Evolutionary conservation across 2,888 invertebrate genomes (phyloP), one percentile per base, ranked within the genome.

Genomic region (Sisyra terminalis): DNA sequence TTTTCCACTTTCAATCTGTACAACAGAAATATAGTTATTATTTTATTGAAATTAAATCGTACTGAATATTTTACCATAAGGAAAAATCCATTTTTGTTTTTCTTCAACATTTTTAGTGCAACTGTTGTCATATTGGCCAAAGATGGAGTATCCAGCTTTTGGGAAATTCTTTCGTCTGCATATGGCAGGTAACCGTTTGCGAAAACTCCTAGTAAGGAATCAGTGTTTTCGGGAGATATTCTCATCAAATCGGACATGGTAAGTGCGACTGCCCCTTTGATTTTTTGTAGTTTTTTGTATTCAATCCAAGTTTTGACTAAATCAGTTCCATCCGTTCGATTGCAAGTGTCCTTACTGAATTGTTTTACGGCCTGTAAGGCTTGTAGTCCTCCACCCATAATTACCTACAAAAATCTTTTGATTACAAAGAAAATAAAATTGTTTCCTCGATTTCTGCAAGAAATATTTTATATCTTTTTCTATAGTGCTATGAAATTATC

Each of bases 361-460:
- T n/a, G n/a, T n/a, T n/a, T n/a, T 1, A 43, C 40, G 0, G 63
- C 52, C 1, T 67, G 63, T 6, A 88, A 58, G 48, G 70, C 64
- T 55, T 84, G 82, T 36, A 79, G 69, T 0, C 92, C 90, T 3
- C 92, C 92, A 1, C 90, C 92, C 71, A 92, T 75, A 14, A 92
- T 78, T 0, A 87, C 83, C 81, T 82, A 52, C 3, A 53, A 40
- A n/a, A n/a, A n/a, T n/a, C n/a, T n/a, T n/a, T n/a, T n/a, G n/a
- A n/a, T n/a, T n/a, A n/a, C n/a, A n/a, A n/a, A n/a, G n/a, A n/a
- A n/a, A n/a, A n/a, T n/a, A n/a, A n/a, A n/a, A n/a, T n/a, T n/a
- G n/a, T n/a, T n/a, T n/a, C n/a, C n/a, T n/a, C n/a, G n/a, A n/a
- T n/a, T n/a, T n/a, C n/a, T n/a, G n/a, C n/a, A n/a, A n/a, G n/a